Evolutionary conservation across 2,797 vertebrate genomes (phyloP).

Genomic region (Tokudaia tokunoshimensis): DNA sequence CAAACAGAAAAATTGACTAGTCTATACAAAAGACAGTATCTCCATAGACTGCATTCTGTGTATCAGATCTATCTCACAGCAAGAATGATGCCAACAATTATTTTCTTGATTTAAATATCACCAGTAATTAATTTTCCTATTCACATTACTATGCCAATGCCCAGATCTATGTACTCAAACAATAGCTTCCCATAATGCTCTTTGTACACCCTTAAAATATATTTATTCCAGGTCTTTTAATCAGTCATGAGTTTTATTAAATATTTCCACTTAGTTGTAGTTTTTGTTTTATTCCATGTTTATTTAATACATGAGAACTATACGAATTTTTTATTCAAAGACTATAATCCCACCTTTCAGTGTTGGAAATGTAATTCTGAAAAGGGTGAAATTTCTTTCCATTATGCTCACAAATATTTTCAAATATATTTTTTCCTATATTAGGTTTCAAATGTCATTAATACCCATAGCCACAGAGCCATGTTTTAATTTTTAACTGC

Average conservation of each 20-base stretch:
- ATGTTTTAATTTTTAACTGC: background rate
- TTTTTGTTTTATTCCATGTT: background rate
- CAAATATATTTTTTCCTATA: background rate
- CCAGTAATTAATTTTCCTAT: background rate
- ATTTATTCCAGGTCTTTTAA: background rate
- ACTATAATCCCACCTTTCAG: background rate
- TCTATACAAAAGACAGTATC: background rate
- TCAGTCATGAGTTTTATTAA: background rate
- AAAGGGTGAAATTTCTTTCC: background rate
- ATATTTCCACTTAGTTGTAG: background rate
- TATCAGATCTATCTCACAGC: background rate
- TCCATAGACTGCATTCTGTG: background rate
- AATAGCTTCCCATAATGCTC: background rate
- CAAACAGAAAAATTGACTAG: background rate
- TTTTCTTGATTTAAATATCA: conserved; percentile 19
- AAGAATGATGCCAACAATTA: background rate
- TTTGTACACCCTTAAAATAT: background rate
- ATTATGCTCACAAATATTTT: background rate
- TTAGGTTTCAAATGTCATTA: background rate
- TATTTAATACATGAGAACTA: background rate
- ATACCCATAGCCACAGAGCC: background rate
- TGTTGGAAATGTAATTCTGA: background rate
- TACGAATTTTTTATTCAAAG: background rate
- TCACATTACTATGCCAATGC: background rate
- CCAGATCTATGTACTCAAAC: background rate